phyloP scores from a whole-genome alignment of 1,140 invertebrate genomes.

The Chironomus tepperi region DNA sequence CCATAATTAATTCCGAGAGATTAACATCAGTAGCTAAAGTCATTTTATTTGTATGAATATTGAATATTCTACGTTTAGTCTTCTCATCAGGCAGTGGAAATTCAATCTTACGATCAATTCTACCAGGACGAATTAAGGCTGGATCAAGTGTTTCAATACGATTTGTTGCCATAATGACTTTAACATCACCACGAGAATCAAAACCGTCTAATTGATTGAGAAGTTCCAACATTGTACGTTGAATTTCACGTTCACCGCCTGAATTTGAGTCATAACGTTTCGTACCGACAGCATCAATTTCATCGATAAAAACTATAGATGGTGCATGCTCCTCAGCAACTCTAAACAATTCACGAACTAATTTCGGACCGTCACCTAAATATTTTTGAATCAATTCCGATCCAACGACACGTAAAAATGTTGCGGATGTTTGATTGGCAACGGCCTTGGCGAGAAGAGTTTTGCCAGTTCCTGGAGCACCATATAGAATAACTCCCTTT shows the following conservation, averaged over 20 bases:
- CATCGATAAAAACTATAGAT: slow-evolving; percentile 99
- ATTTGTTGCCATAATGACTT: slow-evolving; percentile 99
- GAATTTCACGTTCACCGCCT: slow-evolving; percentile 98
- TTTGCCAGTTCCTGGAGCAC: slow-evolving; percentile 96
- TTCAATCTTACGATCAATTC: slow-evolving; percentile 99
- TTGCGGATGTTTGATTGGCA: slow-evolving; percentile 98
- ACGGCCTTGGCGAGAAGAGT: slow-evolving; percentile 98
- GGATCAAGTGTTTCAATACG: slow-evolving; percentile 98
- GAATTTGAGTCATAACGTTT: slow-evolving; percentile 99
- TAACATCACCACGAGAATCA: slow-evolving; percentile 92
- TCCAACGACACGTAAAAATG: slow-evolving; percentile 96
- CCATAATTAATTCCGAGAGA: slow-evolving; percentile 95
- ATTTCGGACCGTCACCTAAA: slow-evolving; percentile 97
- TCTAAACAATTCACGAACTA: slow-evolving; percentile 94
- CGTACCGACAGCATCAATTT: slow-evolving; percentile 99
- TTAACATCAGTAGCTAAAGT: slow-evolving; percentile 96
- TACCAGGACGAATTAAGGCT: slow-evolving; percentile 93
- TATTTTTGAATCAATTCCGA: slow-evolving; percentile 99
- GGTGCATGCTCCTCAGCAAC: slow-evolving; percentile 99
- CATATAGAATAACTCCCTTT: slow-evolving; percentile 98
- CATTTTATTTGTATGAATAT: slow-evolving; percentile 97
- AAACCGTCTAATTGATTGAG: slow-evolving; percentile 99
- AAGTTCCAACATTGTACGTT: slow-evolving; percentile 98
- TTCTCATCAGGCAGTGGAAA: slow-evolving; percentile 99
- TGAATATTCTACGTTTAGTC: slow-evolving; percentile 96